A percentile compares a stretch with the other conserved stretches of the same genome.
These are phyloP conservation scores for Condylostylus longicornis DNA, from an alignment of 1,140 invertebrate genomes.

Conservation along the genomic window DNA sequence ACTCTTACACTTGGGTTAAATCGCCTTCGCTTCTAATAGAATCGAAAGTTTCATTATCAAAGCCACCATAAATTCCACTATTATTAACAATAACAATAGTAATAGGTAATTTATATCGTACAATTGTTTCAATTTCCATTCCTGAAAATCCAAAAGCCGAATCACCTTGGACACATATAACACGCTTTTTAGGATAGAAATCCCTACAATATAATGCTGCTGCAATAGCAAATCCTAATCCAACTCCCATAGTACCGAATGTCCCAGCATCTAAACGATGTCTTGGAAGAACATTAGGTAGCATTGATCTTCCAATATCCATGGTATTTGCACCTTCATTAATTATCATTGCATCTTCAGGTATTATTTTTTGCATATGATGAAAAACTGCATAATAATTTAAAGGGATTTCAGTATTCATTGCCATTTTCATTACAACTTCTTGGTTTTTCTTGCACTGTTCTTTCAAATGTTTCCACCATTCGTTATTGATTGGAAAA, in stretches of 20 bases:
- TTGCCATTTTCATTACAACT: slow-evolving; percentile 39
- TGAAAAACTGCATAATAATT: slow-evolving; percentile 91
- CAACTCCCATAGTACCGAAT: slow-evolving; percentile 95
- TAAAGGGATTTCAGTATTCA: slow-evolving; percentile 54
- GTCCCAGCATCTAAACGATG: slow-evolving; percentile 82
- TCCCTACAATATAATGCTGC: slow-evolving; percentile 80
- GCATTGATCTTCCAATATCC: slow-evolving; percentile 86
- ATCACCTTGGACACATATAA: slow-evolving; percentile 83
- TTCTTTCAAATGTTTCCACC: slow-evolving; percentile 42
- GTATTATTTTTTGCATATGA: slow-evolving; percentile 55
- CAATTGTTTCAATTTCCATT: slow-evolving; percentile 95
- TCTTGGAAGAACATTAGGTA: slow-evolving; percentile 65
- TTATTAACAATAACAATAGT: slow-evolving; percentile 90
- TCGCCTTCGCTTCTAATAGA: slow-evolving; percentile 51
- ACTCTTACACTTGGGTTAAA: slow-evolving; percentile 46
- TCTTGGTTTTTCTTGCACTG: slow-evolving; percentile 45
- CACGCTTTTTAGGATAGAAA: slow-evolving; percentile 59
- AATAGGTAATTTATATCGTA: slow-evolving; percentile 82
- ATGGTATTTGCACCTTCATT: slow-evolving; percentile 97
- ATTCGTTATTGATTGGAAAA: slow-evolving; percentile 33
- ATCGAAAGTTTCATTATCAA: slow-evolving; percentile 58
- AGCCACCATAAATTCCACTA: slow-evolving; percentile 82
- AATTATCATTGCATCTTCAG: slow-evolving; percentile 78
- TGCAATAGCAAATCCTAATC: slow-evolving; percentile 82
- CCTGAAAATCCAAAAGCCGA: slow-evolving; percentile 95